These are phyloP conservation scores for Xylocopa sonorina DNA, from an alignment of 1,140 invertebrate species.

Conservation along the genomic window DNA sequence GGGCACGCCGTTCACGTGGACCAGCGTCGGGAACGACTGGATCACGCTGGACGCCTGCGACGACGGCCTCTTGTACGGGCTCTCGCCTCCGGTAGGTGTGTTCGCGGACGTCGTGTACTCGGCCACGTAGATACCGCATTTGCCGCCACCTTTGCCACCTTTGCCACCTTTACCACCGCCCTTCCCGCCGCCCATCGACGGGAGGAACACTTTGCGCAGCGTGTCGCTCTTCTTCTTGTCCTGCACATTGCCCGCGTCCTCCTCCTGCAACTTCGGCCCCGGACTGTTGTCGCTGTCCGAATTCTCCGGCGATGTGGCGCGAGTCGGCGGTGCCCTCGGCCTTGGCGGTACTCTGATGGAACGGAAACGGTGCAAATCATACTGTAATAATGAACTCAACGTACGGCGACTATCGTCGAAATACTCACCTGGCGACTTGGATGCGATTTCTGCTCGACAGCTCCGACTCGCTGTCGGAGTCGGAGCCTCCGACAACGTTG, in stretches of 20 bases:
- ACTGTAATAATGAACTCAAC: no score
- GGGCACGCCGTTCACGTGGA: slow-evolving; percentile 73
- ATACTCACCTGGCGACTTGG: slow-evolving; percentile 60
- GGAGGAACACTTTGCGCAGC: slow-evolving; percentile 85
- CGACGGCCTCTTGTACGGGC: slow-evolving; percentile 79
- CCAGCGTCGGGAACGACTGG: slow-evolving; percentile 64
- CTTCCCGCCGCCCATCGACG: slow-evolving; percentile 82
- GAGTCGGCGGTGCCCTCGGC: slow-evolving; percentile 72
- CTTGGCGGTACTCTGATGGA: slow-evolving; percentile 73
- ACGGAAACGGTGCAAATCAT: no score
- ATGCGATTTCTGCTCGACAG: slow-evolving; percentile 69
- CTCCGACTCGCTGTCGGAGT: slow-evolving; percentile 79
- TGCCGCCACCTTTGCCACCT: slow-evolving; percentile 84
- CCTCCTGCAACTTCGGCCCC: slow-evolving; percentile 83
- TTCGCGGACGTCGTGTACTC: slow-evolving; percentile 76
- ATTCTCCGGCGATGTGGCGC: slow-evolving; percentile 74
- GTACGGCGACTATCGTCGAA: no score
- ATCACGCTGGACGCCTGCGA: slow-evolving; percentile 64
- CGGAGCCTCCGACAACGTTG: slow-evolving; percentile 68
- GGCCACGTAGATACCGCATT: slow-evolving; percentile 80
- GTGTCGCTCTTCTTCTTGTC: slow-evolving; percentile 89
- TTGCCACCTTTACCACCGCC: slow-evolving; percentile 84
- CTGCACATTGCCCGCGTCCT: slow-evolving; percentile 82
- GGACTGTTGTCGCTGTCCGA: slow-evolving; percentile 79
- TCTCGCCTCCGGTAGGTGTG: slow-evolving; percentile 76